A percentile compares a stretch with the other conserved stretches of the same genome.
These are phyloP conservation scores for Pseudochaenichthys georgianus DNA, from an alignment of 2,797 vertebrate species.

Conservation along the genomic window DNA sequence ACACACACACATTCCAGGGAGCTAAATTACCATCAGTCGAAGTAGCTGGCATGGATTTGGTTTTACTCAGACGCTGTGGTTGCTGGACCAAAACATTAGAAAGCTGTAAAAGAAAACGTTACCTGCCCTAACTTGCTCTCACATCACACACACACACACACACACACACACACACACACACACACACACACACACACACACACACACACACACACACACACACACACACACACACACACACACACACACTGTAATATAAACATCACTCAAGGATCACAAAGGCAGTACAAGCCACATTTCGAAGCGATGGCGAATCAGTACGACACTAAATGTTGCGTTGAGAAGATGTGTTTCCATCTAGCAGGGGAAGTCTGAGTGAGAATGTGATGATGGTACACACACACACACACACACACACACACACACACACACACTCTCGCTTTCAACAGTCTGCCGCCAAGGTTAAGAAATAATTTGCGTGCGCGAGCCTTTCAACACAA, in stretches of 20 bases:
- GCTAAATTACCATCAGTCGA: constrained; percentile 30
- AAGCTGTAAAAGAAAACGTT: constrained; percentile 21
- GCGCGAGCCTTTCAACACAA: constrained; percentile 35
- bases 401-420: constrained; percentile 21
- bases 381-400: constrained; percentile 17
- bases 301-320: constrained; percentile 5
- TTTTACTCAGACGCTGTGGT: constrained; percentile 31
- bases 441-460: constrained; percentile 36
- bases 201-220: not conserved
- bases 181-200: constrained; percentile 7
- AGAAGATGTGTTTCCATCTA: not conserved
- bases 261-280: not conserved
- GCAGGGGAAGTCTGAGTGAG: constrained; percentile 21
- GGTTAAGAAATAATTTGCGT: constrained; percentile 59
- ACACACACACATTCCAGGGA: constrained; percentile 26
- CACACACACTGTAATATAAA: constrained; percentile 14
- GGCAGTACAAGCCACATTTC: not conserved
- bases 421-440: constrained; percentile 19
- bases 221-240: constrained; percentile 26
- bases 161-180: constrained; percentile 13
- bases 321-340: constrained; percentile 17
- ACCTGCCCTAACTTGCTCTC: constrained; percentile 21
- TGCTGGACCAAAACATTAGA: constrained; percentile 14
- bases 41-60: constrained; percentile 36
- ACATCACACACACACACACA: constrained; percentile 17